These are phyloP conservation scores for Rhyacichthys aspro DNA, from an alignment of 2,797 vertebrate genomes.

Conservation along the genomic window DNA sequence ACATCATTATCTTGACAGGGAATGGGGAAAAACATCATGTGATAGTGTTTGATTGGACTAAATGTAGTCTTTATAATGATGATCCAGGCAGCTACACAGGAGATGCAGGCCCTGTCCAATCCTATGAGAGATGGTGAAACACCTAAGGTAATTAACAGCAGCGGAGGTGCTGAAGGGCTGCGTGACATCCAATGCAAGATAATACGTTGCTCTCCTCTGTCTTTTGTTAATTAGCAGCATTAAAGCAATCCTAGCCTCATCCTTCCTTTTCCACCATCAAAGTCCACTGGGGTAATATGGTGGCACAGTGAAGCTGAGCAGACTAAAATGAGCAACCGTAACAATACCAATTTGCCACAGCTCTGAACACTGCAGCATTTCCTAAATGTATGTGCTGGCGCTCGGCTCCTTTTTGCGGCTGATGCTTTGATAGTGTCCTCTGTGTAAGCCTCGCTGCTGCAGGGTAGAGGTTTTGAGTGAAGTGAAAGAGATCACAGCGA, in stretches of 20 bases:
- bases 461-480: constrained; percentile 63
- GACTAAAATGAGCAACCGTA: constrained; percentile 58
- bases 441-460: constrained; percentile 60
- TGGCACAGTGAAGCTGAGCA: constrained; percentile 48
- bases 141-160: constrained; percentile 72
- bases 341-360: constrained; percentile 68
- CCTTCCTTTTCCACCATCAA: constrained; percentile 61
- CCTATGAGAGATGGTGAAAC: constrained; percentile 56
- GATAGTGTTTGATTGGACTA: constrained; percentile 29
- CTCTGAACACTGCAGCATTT: constrained; percentile 58
- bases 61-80: constrained; percentile 59
- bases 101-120: constrained; percentile 50
- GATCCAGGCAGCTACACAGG: constrained; percentile 49
- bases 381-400: constrained; percentile 63
- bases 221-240: constrained; percentile 76
- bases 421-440: constrained; percentile 71
- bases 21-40: constrained; percentile 25
- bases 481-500: constrained; percentile 70
- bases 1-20: constrained; percentile 28
- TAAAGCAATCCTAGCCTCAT: constrained; percentile 70
- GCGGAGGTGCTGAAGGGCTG: constrained; percentile 64
- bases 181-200: constrained; percentile 61
- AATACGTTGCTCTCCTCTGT: constrained; percentile 62
- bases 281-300: constrained; percentile 61
- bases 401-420: constrained; percentile 30